A percentile compares a stretch with the other conserved stretches of the same genome.
Evolutionary conservation across 2,797 vertebrate genomes (phyloP).

Genomic region (Uromys caudimaculatus): DNA sequence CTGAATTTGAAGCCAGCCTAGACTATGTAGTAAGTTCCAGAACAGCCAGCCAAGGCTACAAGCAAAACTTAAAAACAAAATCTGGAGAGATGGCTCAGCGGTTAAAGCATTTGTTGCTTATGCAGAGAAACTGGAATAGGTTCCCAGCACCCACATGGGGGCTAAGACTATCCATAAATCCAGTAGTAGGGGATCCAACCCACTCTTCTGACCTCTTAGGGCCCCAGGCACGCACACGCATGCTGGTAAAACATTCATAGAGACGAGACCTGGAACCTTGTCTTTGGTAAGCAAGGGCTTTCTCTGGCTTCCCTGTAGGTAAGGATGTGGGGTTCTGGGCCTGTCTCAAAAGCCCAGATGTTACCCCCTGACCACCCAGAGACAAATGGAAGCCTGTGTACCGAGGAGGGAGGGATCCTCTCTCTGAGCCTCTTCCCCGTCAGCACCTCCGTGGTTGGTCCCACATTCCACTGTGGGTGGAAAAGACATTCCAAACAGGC

Average conservation of each 20-base stretch:
- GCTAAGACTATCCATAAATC: neutral
- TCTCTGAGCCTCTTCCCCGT: neutral
- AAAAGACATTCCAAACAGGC: neutral
- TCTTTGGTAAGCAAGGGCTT: neutral
- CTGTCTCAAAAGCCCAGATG: neutral
- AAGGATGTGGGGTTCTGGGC: neutral
- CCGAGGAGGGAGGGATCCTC: neutral
- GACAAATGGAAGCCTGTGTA: neutral
- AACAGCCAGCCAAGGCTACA: neutral
- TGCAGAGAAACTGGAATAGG: neutral
- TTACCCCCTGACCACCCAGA: neutral
- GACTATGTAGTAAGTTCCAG: too few relatives aligned
- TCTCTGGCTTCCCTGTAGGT: neutral
- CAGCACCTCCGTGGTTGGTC: rapidly evolving
- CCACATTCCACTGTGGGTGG: neutral
- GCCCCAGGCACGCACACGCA: neutral
- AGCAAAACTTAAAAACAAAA: neutral
- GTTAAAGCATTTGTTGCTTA: neutral
- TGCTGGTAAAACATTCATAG: neutral
- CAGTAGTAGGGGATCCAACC: neutral
- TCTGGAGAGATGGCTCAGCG: neutral
- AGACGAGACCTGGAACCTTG: neutral
- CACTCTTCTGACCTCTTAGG: neutral
- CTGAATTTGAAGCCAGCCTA: neutral
- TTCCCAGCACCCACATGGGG: neutral